Evolutionary conservation across 2,113 vertebrate genomes (phyloP), one percentile per base, ranked within the genome.

Genomic region (Solenodon paradoxus): DNA sequence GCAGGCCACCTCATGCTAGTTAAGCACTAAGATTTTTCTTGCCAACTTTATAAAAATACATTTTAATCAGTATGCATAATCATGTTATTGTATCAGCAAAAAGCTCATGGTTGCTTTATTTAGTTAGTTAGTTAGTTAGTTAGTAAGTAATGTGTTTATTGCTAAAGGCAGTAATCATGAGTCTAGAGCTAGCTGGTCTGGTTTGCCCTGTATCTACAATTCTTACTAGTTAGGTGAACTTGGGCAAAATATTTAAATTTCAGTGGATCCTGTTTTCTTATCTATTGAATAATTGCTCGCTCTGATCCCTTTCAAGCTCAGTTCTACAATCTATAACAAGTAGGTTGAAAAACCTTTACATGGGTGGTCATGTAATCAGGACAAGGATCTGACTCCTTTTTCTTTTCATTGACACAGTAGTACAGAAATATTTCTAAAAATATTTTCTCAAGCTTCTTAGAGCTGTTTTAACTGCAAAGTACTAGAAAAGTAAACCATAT

Each of bases 401-500:
- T 94, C 40, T 42, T 75, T 22, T 86, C 74, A 59, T 20, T 85
- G 61, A 89, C 51, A 88, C 83, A 32, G 49, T 79, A 35, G 24
- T 59, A 78, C 68, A 89, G 69, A 86, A 88, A 45, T n/a, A 64
- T 92, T 92, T 59, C 61, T 68, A 74, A 49, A 90, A 85, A n/a
- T 53, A 88, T 94, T 81, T 95, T 68, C 45, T 74, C 74, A 80
- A 35, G 28, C 61, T 96, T 92, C 71, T 53, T 93, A 28, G 20
- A 90, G 32, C 87, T 72, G 9, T 42, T 47, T 86, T 57, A 79
- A 16, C 40, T 88, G 35, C 77, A 88, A 40, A 92, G 20, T 68
- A 53, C 38, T 55, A 88, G 53, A 66, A 95, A 84, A 94, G 30
- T 66, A 96, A 93, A 77, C 57, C 68, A 38, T 66, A 88, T 72